These are phyloP conservation scores for Drosophila yooni DNA, from an alignment of 2,888 invertebrate species.

Conservation along the genomic window DNA sequence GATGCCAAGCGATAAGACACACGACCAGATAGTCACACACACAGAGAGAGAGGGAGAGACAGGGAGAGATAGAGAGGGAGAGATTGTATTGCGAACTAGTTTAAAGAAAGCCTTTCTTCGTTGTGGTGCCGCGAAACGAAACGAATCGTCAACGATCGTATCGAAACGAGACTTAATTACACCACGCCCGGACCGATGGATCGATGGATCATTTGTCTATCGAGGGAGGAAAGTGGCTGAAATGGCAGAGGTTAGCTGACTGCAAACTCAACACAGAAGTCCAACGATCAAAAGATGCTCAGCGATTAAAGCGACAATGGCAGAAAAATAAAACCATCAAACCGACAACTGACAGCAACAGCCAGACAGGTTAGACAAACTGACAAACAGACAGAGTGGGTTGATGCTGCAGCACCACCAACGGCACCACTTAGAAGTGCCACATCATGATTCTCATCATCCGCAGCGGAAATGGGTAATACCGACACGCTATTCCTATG, in stretches of 20 bases:
- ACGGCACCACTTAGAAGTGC: conserved; percentile 20
- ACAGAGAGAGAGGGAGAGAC: conserved; percentile 8
- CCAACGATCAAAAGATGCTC: conserved; percentile 23
- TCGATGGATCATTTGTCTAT: conserved; percentile 35
- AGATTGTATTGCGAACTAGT: conserved; percentile 65
- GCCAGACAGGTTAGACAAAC: conserved; percentile 18
- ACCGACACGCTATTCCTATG: conserved; percentile 19
- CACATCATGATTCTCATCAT: conserved; percentile 40
- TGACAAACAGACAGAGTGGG: conserved; percentile 35
- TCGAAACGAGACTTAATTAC: conserved; percentile 44
- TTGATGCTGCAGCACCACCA: conserved; percentile 26
- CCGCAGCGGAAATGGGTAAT: conserved; percentile 72
- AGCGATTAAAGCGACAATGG: conserved; percentile 23
- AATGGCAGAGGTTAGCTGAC: conserved; percentile 7
- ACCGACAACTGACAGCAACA: conserved; percentile 7
- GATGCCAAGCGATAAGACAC: conserved; percentile 52
- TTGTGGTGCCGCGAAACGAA: conserved; percentile 15
- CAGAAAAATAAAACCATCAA: conserved; percentile 14
- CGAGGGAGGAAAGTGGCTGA: background rate
- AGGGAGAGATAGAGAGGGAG: background rate
- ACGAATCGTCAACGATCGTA: conserved; percentile 31
- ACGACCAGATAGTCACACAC: background rate
- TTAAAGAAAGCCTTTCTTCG: conserved; percentile 73
- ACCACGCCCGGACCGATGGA: conserved; percentile 33
- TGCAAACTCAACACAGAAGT: conserved; percentile 14